Base-by-base conservation (phyloP, 2,113 vertebrate genomes). In the Eulemur macaco region DNA sequence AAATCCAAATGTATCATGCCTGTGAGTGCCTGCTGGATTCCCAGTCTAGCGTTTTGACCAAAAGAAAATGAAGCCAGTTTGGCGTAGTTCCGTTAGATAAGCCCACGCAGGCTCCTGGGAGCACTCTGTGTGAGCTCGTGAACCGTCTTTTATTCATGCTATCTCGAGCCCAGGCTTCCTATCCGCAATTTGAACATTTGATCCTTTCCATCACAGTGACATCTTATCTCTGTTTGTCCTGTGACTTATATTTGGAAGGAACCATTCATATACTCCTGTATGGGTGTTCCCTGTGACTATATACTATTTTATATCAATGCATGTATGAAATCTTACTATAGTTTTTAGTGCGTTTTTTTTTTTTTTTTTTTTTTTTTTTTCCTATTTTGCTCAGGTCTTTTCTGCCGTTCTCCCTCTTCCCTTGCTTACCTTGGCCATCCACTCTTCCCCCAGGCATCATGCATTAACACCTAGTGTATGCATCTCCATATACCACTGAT, bases 221-320 rank as follows among this genome's bases (percentile, higher is more conserved):
- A 84, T 73, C 42, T 54, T 86, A 80, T 50, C 47, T 83, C 21
- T 68, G 23, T 90, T 88, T 87, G 71, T 92, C 95, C 86, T 94
- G 25, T 84, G 34, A 78, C 52, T 89, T 94, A 54, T 10, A 54
- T 50, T 82, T 82, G 15, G 71, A 34, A 93, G 29, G 47, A 91
- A 84, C 4, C 23, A 50, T 54, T 91, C 37, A 39, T 60, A 56
- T n/a, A 86, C 7, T 73, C 34, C 8, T 54, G 6, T 6, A 39
- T 94, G 39, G 37, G 25, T 82, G 74, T 60, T 86, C 47, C 20
- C 52, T 85, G 20, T 34, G 73, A 74, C 88, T 91, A 64, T 42
- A 68, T 80, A 15, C 37, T 50, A 54, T 89, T 84, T 80, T 74
- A 86, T 69, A 63, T 68, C n/a, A 87, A 25, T 34, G 8, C 27